These are phyloP conservation scores for Artibeus lituratus DNA, from an alignment of 2,797 vertebrate genomes.

Conservation along the genomic window DNA sequence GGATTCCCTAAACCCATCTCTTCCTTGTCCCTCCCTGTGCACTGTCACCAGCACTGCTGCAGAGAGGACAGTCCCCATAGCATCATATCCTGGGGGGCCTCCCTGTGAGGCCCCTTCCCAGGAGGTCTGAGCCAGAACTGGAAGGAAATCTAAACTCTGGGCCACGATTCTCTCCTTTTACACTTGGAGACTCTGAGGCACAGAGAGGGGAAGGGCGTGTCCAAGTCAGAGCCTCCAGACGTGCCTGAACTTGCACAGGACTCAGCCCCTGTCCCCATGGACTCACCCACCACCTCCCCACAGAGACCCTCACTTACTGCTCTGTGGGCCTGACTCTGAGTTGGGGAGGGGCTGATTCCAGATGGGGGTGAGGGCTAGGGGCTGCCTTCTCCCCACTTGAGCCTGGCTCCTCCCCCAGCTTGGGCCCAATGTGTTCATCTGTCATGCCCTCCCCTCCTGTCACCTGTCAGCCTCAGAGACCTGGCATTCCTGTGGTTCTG, in stretches of 20 bases:
- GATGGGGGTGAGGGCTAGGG: no score
- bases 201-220: no score
- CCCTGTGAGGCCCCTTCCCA: neutral
- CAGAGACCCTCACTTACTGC: neutral
- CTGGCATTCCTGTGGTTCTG: fast-evolving
- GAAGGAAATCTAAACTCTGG: neutral
- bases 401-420: fast-evolving
- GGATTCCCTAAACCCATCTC: fast-evolving
- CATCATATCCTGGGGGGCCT: fast-evolving
- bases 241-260: no score
- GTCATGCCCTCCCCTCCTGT: fast-evolving
- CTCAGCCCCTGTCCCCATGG: no score
- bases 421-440: no score
- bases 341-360: fast-evolving
- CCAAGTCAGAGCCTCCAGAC: no score
- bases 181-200: no score
- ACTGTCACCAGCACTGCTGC: fast-evolving
- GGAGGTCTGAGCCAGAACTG: neutral
- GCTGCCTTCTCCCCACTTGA: no score
- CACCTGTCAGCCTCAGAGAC: fast-evolving
- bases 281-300: no score
- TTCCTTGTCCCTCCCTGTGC: fast-evolving
- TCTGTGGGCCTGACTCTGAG: fast-evolving
- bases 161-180: neutral
- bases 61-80: fast-evolving